A percentile compares a stretch with the other conserved stretches of the same genome.
These are phyloP conservation scores for Cheilosia soror DNA, from an alignment of 2,888 invertebrate genomes.

Conservation along the genomic window DNA sequence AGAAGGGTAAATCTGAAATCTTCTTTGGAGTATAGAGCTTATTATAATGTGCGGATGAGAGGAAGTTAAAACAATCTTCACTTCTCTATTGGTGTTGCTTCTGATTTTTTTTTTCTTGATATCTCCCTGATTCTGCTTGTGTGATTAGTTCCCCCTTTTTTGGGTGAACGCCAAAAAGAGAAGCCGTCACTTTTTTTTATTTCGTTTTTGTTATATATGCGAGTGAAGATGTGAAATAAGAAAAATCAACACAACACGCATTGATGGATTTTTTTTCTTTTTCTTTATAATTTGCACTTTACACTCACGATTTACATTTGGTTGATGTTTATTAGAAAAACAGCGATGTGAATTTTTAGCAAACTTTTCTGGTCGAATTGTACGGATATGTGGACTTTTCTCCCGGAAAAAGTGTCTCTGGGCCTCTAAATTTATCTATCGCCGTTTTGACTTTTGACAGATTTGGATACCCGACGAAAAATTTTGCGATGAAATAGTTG, in stretches of 20 bases:
- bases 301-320: conserved; percentile 65
- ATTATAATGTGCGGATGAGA: conserved; percentile 18
- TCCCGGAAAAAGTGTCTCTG: conserved; percentile 70
- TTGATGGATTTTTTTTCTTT: conserved; percentile 36
- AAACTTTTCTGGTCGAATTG: conserved; percentile 49
- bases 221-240: conserved; percentile 52
- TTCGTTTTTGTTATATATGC: conserved; percentile 70
- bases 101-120: conserved; percentile 32
- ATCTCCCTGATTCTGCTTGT: conserved; percentile 29
- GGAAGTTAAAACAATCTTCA: conserved; percentile 52
- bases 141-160: conserved; percentile 54
- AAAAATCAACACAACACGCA: conserved; percentile 72
- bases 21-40: conserved; percentile 3
- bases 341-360: conserved; percentile 24
- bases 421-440: conserved; percentile 71
- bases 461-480: conserved; percentile 65
- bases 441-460: conserved; percentile 71
- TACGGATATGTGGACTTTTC: conserved; percentile 70
- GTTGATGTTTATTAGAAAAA: conserved; percentile 13
- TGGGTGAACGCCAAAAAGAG: conserved; percentile 73
- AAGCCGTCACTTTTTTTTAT: conserved; percentile 67
- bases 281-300: conserved; percentile 41
- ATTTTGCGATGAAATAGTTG: conserved; percentile 56
- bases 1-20: conserved; percentile 5
- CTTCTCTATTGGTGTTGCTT: conserved; percentile 30